Base-by-base conservation (phyloP, 2,113 vertebrate species). In the Sylvietta virens region DNA sequence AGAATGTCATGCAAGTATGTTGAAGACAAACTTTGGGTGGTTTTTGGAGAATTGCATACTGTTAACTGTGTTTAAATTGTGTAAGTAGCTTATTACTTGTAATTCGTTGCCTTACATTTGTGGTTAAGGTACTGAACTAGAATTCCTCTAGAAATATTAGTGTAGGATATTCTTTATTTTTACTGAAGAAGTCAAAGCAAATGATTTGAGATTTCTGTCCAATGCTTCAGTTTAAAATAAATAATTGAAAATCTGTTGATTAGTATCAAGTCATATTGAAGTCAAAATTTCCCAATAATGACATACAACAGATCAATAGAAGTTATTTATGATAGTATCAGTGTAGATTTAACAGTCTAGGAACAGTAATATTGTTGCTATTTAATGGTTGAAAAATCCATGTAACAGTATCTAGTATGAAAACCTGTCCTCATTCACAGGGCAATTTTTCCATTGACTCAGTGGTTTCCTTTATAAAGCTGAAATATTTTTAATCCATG, bases 81-180 rank as follows among this genome's bases (percentile, higher is more conserved):
- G 7, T 84, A 90, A 88, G 94, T 90, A 73, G 79, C 87, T 58
- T 96, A 64, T 84, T 76, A 66, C 69, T 77, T 87, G 58, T 86
- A 79, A 53, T 56, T 92, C 4, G 1, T 62, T 88, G 40, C 66
- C 42, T 94, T 95, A 28, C 1, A 7, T 89, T 84, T 95, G 53
- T 89, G 91, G 94, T 94, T 73, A 64, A 62, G 81, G 74, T 83
- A 92, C 58, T 82, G 82, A 94, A 91, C 87, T 93, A 72, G 86
- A 95, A 95, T 92, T 83, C 12, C 47, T 65, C 58, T 91, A 10
- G 77, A 92, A 96, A 96, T 97, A 80, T 91, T 95, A 77, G n/a
- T 39, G 56, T 51, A 85, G 51, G 33, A 3, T 83, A 84, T 91
- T 96, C 94, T 92, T 93, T 91, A 39, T 96, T 80, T 97, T 72